Evolutionary conservation across 2,113 vertebrate genomes (phyloP).

Genomic region (Sceloporus tristichus): DNA sequence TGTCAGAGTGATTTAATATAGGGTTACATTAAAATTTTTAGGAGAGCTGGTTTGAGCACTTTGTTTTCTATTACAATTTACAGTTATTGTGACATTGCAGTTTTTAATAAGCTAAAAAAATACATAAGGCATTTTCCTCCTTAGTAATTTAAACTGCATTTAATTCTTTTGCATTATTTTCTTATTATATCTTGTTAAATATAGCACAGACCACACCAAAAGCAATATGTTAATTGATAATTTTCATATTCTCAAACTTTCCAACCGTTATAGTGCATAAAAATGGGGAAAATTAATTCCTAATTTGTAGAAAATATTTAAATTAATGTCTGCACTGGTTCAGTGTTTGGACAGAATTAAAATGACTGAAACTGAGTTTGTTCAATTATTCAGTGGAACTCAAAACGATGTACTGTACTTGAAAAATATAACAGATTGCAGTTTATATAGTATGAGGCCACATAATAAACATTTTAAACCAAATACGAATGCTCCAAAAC

Average conservation of each 20-base stretch:
- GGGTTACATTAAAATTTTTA: slow-evolving; percentile 50
- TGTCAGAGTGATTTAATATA: slow-evolving; percentile 49
- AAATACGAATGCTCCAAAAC: not conserved
- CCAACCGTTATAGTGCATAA: slow-evolving; percentile 35
- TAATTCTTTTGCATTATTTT: slow-evolving; percentile 67
- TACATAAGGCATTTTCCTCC: slow-evolving; percentile 54
- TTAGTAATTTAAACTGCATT: slow-evolving; percentile 63
- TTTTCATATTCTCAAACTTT: slow-evolving; percentile 58
- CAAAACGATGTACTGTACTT: slow-evolving; percentile 45
- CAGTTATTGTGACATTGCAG: slow-evolving; percentile 63
- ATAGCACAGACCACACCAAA: slow-evolving; percentile 46
- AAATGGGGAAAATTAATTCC: slow-evolving; percentile 53
- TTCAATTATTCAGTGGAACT: slow-evolving; percentile 65
- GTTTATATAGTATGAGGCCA: not conserved
- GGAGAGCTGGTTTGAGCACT: slow-evolving; percentile 39
- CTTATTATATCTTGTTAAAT: slow-evolving; percentile 63
- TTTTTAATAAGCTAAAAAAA: slow-evolving; percentile 62
- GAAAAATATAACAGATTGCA: slow-evolving; percentile 57
- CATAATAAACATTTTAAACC: not conserved
- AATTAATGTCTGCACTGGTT: slow-evolving; percentile 61
- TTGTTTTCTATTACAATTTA: slow-evolving; percentile 59
- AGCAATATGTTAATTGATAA: slow-evolving; percentile 63
- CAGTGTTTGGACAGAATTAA: slow-evolving; percentile 66
- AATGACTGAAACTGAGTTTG: slow-evolving; percentile 59
- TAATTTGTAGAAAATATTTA: slow-evolving; percentile 56